These are phyloP conservation scores for Trialeurodes vaporariorum DNA, from an alignment of 1,140 invertebrate species.

Conservation along the genomic window DNA sequence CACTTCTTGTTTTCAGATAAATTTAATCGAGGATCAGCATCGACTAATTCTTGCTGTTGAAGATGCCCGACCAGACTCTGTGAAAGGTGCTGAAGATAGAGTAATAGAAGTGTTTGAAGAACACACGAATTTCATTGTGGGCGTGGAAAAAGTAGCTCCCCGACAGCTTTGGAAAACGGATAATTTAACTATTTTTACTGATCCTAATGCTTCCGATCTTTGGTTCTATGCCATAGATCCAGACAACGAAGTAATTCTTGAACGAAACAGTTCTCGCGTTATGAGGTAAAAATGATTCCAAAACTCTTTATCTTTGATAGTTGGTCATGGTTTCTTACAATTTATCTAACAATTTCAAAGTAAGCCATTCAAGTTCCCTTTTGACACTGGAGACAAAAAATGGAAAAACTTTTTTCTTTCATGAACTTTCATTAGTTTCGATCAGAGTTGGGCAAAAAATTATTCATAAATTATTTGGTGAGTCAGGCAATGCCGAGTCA, in stretches of 20 bases:
- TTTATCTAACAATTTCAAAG: too few relatives aligned
- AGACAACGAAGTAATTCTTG: slow-evolving; percentile 55
- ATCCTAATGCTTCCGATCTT: slow-evolving; percentile 63
- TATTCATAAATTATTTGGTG: too few relatives aligned
- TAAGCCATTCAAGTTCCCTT: too few relatives aligned
- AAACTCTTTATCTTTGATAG: too few relatives aligned
- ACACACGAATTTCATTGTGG: slow-evolving; percentile 56
- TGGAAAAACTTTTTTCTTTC: too few relatives aligned
- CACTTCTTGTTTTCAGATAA: slow-evolving; percentile 40
- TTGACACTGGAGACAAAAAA: too few relatives aligned
- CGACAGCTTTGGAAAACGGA: slow-evolving; percentile 47
- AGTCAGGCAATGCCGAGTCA: too few relatives aligned
- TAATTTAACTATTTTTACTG: slow-evolving; percentile 57
- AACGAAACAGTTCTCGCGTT: slow-evolving; percentile 53
- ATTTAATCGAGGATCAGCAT: slow-evolving; percentile 53
- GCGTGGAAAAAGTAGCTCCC: slow-evolving; percentile 61
- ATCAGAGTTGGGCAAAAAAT: too few relatives aligned
- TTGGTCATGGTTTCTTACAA: too few relatives aligned
- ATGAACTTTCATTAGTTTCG: too few relatives aligned
- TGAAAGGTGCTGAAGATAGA: slow-evolving; percentile 49
- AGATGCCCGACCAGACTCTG: slow-evolving; percentile 54
- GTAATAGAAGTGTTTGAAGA: slow-evolving; percentile 59
- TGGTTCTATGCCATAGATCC: slow-evolving; percentile 81
- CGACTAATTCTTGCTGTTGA: slow-evolving; percentile 65
- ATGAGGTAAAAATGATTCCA: too few relatives aligned